Evolutionary conservation across 2,888 invertebrate species (phyloP), one percentile per base, ranked within the genome.

Genomic region (Hyposoter didymator): DNA sequence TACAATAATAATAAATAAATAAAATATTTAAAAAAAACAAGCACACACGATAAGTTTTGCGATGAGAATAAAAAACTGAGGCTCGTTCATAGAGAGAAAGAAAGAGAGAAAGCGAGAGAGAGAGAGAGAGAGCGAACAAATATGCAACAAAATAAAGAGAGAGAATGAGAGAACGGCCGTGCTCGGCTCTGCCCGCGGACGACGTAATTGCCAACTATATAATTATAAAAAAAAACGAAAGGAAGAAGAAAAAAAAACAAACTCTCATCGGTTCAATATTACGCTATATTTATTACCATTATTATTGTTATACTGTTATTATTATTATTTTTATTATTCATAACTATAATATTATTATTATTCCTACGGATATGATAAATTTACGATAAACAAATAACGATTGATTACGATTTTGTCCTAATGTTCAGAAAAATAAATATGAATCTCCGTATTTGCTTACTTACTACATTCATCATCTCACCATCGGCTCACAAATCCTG

Each of bases 381-480:
- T 90, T 92, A 91, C 90, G 90, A 89, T 92, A 91, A 92, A 90
- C 64, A 88, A 82, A 89, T 90, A 90, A 90, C 87, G 87, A 90
- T 90, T 90, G 89, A 92, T 91, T 91, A 92, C 91, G 90, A 92
- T 90, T 84, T 92, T 92, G 91, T 92, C 91, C 92, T 91, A 92
- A 92, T 91, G 91, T 92, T 91, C 90, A 90, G 90, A 91, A 89
- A 92, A 92, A 91, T 91, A 92, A 91, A 91, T 88, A 91, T 91
- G 91, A 89, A 90, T 90, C 90, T 90, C 89, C 88, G 89, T 90
- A 90, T 88, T 72, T 35, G 73, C 43, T 64, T 70, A 39, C 47
- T 76, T 49, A 67, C 5, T 49, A 17, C 45, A 79, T 75, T 55
- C 75, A 49, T 62, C 35, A 45, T 59, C 59, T 28, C 12, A 14